Base-by-base conservation (phyloP, 2,888 invertebrate genomes). In the Troides helena region DNA sequence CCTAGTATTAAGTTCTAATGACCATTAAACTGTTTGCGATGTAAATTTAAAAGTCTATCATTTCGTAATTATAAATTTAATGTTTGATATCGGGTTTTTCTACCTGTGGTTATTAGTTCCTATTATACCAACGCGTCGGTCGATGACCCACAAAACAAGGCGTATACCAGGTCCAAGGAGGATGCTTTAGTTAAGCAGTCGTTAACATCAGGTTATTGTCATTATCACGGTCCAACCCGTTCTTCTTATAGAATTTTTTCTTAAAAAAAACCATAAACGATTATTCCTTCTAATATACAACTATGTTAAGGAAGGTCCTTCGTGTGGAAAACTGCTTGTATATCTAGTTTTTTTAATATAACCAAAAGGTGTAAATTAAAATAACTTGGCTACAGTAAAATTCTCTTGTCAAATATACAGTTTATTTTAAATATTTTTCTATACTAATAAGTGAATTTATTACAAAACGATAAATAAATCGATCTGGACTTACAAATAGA, bases 181-280 rank as follows among this genome's bases (percentile, higher is more conserved):
- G 82, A 84, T 80, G 80, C 78, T 72, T 74, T 73, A 78, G 75
- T 85, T 82, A 83, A 75, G 77, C 75, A 76, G 75, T 76, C 72
- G 67, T 73, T 76, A 76, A 72, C 75, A 72, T 73, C 72, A 75
- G 76, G 76, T 80, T 79, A 78, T 75, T 77, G 76, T 77, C 73
- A 76, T 78, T 75, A 75, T 62, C 72, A 67, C 67, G 72, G 72
- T 75, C 74, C 69, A 66, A 58, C 69, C 65, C 71, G 76, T 73
- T 65, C 12, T 2, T 46, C 12, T 2, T 46, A 46, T 2, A 21
- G 21, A 21, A 1, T 21, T 21, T 21, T 21, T 21, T 21, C 21
- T 21, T 21, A 21, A 21, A 21, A 21, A 21, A 21, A 0, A 1
- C 21, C 21, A 21, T 21, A 21, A 21, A 21, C 21, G 21, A 21